Conservation (phyloP, 2,113 vertebrate species). For the Platysternon megacephalum region DNA sequence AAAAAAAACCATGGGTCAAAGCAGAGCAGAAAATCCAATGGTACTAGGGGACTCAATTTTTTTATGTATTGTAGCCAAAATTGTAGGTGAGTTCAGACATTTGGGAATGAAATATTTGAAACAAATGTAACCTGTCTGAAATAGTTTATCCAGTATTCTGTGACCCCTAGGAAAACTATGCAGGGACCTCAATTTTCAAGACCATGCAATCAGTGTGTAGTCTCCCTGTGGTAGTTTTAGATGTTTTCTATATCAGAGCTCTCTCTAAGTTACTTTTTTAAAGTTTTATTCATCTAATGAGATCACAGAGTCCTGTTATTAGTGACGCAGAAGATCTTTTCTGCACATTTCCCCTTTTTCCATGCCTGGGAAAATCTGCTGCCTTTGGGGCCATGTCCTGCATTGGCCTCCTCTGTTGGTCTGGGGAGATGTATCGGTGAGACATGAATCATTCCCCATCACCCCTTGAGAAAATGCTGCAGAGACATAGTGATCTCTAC, state of each 20-base stretch:
- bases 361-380: rapidly evolving
- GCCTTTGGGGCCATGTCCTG: neutral
- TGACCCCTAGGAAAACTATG: neutral
- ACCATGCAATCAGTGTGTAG: neutral
- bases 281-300: neutral
- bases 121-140: neutral
- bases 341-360: neutral
- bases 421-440: neutral
- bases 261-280: neutral
- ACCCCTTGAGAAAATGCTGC: rapidly evolving
- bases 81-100: neutral
- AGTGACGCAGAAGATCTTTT: neutral
- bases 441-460: rapidly evolving
- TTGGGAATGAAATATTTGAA: rapidly evolving
- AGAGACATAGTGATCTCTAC: neutral
- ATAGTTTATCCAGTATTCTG: neutral
- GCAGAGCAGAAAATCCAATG: neutral
- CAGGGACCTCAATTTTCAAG: neutral
- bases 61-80: neutral
- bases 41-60: neutral
- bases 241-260: slow-evolving; percentile 34
- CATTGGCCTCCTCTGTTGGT: rapidly evolving
- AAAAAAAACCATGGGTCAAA: neutral
- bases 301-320: neutral
- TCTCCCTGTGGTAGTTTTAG: neutral